Percentiles rank a stretch among this genome's conserved stretches.
These are phyloP conservation scores for Sebastiscus albofasciatus DNA, from an alignment of 2,797 vertebrate genomes.

Conservation along the genomic window DNA sequence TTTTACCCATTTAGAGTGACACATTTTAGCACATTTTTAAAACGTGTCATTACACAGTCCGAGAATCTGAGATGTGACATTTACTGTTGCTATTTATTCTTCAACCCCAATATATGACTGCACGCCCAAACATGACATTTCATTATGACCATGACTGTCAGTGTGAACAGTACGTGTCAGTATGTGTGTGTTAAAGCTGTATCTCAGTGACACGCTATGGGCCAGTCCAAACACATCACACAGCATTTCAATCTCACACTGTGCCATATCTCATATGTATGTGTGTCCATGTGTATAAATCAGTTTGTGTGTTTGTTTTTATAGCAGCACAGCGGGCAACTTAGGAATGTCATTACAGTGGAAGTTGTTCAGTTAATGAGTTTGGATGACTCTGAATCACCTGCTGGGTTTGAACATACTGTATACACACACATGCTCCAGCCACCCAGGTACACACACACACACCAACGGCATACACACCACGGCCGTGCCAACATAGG, in stretches of 20 bases:
- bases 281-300: not conserved
- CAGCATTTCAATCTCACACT: constrained; percentile 26
- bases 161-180: not conserved
- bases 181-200: not conserved
- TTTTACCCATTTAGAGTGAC: not conserved
- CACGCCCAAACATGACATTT: not conserved
- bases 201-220: not conserved
- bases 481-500: not conserved
- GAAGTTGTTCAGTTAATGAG: constrained; percentile 50
- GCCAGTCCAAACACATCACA: constrained; percentile 17
- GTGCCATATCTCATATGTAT: constrained; percentile 3
- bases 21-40: not conserved
- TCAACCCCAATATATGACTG: not conserved
- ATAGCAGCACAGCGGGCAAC: constrained; percentile 27
- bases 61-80: not conserved
- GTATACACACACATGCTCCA: not conserved
- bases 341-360: constrained; percentile 38
- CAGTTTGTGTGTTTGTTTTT: constrained; percentile 3
- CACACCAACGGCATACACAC: not conserved
- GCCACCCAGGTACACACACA: not conserved
- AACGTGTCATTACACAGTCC: not conserved
- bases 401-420: constrained; percentile 41
- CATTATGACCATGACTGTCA: not conserved
- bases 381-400: constrained; percentile 52
- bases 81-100: constrained; percentile 1